A percentile compares a stretch with the other conserved stretches of the same genome.
Conservation (phyloP, 2,797 vertebrate species). For the Gallinago solitaria region DNA sequence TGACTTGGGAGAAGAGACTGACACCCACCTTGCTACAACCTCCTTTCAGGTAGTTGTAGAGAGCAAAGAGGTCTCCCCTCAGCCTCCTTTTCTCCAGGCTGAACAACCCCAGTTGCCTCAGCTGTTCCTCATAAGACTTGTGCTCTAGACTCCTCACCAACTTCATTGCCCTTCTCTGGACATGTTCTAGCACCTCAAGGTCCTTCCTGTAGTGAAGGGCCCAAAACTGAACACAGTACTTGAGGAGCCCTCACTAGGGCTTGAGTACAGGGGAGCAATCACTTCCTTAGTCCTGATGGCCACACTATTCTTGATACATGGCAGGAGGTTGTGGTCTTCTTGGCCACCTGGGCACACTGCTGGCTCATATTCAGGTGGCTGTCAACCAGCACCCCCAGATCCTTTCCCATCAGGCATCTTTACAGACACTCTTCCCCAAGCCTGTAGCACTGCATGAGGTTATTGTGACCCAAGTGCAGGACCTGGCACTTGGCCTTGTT, state of each 20-base stretch:
- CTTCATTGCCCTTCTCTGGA: accelerated
- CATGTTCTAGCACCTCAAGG: accelerated
- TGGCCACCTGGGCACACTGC: not conserved
- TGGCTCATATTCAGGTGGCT: accelerated
- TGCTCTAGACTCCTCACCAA: not conserved
- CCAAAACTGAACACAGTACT: not conserved
- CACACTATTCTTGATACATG: not conserved
- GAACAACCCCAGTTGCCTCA: not conserved
- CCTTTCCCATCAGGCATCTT: accelerated
- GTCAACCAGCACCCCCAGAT: accelerated
- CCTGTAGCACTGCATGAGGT: not conserved
- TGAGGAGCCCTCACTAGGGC: accelerated
- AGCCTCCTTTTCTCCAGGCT: not conserved
- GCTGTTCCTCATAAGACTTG: accelerated
- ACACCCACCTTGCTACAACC: accelerated
- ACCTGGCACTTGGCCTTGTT: accelerated
- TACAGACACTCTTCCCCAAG: not conserved
- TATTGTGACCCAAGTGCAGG: not conserved
- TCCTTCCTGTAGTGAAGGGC: not conserved
- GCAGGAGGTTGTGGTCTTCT: not conserved
- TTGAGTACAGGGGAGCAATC: accelerated
- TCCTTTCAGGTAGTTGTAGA: not conserved
- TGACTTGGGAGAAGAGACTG: accelerated
- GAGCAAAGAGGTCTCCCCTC: accelerated
- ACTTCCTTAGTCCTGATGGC: not conserved